phyloP scores from a whole-genome alignment of 2,113 vertebrate species.

The Dicentrarchus labrax region DNA sequence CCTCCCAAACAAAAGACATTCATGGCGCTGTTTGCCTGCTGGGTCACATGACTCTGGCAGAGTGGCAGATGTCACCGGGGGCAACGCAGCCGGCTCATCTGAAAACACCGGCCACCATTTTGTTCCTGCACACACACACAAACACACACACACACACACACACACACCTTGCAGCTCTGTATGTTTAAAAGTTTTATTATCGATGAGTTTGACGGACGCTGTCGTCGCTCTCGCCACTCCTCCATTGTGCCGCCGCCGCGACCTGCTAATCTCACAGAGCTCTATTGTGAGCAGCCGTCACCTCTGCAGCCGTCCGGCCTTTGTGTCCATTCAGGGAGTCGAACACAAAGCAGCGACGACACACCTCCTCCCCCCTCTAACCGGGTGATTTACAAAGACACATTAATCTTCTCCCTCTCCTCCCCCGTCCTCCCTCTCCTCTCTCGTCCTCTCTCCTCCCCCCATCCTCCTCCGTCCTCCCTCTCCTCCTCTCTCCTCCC shows the following conservation, averaged over 20 bases:
- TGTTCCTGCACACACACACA: conserved; percentile 17
- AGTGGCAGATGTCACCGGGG: conserved; percentile 73
- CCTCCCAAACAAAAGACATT: conserved; percentile 78
- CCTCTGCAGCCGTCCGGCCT: conserved; percentile 46
- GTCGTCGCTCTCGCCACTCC: too few relatives aligned
- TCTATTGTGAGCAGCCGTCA: conserved; percentile 61
- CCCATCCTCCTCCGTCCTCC: too few relatives aligned
- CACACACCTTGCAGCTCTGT: neutral
- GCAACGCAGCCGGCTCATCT: conserved; percentile 33
- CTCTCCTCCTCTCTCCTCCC: too few relatives aligned
- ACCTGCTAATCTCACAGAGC: conserved; percentile 55
- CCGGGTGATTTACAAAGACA: conserved; percentile 43
- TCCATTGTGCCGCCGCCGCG: too few relatives aligned
- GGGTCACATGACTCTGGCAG: conserved; percentile 71
- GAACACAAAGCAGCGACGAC: conserved; percentile 58
- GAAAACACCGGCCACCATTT: conserved; percentile 45
- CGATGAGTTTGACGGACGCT: too few relatives aligned
- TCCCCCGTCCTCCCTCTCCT: neutral
- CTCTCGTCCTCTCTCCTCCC: too few relatives aligned
- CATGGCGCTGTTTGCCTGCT: conserved; percentile 66
- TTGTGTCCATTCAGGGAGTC: conserved; percentile 76
- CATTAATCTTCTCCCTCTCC: conserved; percentile 54
- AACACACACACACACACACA: neutral
- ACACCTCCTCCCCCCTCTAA: conserved; percentile 1
- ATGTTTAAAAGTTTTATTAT: too few relatives aligned